These are phyloP conservation scores for Gobiocypris rarus DNA, from an alignment of 2,113 vertebrate species.

Conservation along the genomic window DNA sequence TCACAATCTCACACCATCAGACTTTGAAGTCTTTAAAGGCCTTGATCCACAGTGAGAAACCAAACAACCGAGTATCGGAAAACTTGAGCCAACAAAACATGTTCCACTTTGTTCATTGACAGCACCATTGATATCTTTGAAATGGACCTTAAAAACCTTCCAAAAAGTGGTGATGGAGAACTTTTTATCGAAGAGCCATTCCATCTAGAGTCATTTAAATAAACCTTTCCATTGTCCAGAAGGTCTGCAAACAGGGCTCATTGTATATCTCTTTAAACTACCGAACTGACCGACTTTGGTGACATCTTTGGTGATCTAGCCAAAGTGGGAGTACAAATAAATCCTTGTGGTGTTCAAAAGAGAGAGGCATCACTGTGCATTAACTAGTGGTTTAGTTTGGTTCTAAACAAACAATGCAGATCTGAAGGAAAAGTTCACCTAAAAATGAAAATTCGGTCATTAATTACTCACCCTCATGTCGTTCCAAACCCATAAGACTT, in stretches of 20 bases:
- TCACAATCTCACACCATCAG: background rate
- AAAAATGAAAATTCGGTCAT: too few relatives aligned
- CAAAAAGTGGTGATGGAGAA: background rate
- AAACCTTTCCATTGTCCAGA: background rate
- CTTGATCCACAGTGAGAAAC: constrained; percentile 9
- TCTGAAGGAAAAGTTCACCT: background rate
- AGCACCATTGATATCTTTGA: background rate
- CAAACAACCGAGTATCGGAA: constrained; percentile 3
- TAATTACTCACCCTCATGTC: too few relatives aligned
- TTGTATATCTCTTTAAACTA: background rate
- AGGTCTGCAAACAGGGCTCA: background rate
- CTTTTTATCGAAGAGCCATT: background rate
- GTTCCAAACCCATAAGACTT: too few relatives aligned
- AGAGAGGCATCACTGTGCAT: constrained; percentile 1
- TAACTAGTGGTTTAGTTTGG: background rate
- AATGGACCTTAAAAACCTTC: background rate
- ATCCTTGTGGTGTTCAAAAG: constrained; percentile 22
- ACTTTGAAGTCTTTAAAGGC: background rate
- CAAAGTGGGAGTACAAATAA: background rate
- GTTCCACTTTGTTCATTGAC: background rate
- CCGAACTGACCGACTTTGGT: background rate
- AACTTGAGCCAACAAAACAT: background rate
- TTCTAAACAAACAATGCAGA: background rate
- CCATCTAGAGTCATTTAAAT: background rate
- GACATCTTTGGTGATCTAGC: background rate